Conservation (phyloP, 1,140 invertebrate species). For the Aphis gossypii region DNA sequence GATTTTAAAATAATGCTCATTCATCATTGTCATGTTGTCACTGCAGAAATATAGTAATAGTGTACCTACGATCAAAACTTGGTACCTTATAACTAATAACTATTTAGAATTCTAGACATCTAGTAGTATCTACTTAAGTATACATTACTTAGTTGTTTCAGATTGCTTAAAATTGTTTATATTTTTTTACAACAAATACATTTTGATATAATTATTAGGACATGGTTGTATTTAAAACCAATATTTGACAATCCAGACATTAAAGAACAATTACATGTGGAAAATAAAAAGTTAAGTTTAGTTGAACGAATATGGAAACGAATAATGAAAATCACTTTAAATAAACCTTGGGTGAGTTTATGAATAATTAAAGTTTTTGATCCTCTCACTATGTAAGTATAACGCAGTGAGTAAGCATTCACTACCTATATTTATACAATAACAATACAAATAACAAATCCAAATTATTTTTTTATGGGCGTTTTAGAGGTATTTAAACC, state of each 20-base stretch:
- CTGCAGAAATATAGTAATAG: not conserved
- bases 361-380: not conserved
- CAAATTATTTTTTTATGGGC: not conserved
- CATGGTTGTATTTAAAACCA: slow-evolving; percentile 30
- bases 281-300: not conserved
- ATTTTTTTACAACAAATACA: not conserved
- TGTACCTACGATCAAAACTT: not conserved
- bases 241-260: not conserved
- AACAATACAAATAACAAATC: not conserved
- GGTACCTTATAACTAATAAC: no score
- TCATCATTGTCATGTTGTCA: not conserved
- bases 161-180: not conserved
- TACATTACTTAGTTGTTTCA: no score
- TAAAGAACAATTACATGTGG: not conserved
- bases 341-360: slow-evolving; percentile 5
- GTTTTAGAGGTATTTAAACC: not conserved
- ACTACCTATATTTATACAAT: not conserved
- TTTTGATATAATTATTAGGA: not conserved
- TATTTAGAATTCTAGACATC: not conserved
- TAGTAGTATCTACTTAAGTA: not conserved
- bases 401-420: not conserved
- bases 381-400: not conserved
- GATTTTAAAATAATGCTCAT: not conserved
- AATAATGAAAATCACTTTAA: not conserved
- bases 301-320: not conserved